Base-by-base conservation (phyloP, 2,113 vertebrate genomes). In the Pteronura brasiliensis region DNA sequence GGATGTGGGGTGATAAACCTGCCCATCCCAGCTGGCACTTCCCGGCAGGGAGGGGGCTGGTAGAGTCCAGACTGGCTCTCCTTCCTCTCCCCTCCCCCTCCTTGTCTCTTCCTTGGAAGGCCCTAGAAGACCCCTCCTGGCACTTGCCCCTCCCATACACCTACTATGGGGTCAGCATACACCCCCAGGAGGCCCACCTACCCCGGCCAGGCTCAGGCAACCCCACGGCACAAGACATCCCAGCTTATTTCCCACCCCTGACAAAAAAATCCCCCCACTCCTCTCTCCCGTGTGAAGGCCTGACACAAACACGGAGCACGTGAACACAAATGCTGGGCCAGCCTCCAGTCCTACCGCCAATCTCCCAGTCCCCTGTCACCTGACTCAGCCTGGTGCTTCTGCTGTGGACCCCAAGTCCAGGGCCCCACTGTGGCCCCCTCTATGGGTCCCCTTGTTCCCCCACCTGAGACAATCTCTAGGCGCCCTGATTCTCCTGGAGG, bases 11-110 rank as follows among this genome's bases (percentile, higher is more conserved):
- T 5, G 65, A 93, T 97, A 95, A 97, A 92, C 82, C 39, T 82
- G 39, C 94, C 96, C 17, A 5, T 96, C 83, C 89, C 82, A 49
- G 72, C 44, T 44, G 87, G 87, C 31, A 80, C 72, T 88, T 87
- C 90, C 94, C 85, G 42, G 92, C 36, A 65, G 55, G 69, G 15
- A 86, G 76, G 69, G 79, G 59, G 55, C 92, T 10, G 3, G 63
- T 13, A 47, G 47, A 71, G 71, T 21, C 76, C 69, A 59, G 47
- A 8, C 14, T 55, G 52, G 36, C 76, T 63, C 85, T 90, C 63
- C 77, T 63, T 79, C 80, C 91, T 72, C 36, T n/a, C 36, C 82
- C 63, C 74, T 57, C 10, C 3, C 31, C 84, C 84, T 4, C 39
- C 42, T 72, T 20, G 36, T 85, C 47, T 69, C 82, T 86, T 55